Evolutionary conservation across 2,888 invertebrate genomes (phyloP).

Genomic region (Catocala nupta): DNA sequence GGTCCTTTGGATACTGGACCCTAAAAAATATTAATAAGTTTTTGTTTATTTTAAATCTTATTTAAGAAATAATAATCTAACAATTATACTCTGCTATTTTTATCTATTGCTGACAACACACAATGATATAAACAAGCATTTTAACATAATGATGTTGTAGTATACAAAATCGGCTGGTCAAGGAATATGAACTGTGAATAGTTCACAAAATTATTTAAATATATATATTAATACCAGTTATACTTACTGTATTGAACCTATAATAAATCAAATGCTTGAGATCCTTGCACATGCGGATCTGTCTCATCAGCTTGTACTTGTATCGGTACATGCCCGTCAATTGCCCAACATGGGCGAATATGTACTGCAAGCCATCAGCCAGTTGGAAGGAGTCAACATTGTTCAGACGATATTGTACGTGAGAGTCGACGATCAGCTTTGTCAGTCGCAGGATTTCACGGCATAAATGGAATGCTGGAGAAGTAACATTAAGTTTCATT

Average conservation of each 20-base stretch:
- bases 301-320: slow-evolving; percentile 99
- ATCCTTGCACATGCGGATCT: slow-evolving; percentile 99
- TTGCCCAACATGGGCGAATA: slow-evolving; percentile 99
- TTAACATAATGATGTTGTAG: too few species aligned
- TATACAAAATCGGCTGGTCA: too few species aligned
- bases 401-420: slow-evolving; percentile 99
- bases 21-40: slow-evolving; percentile 73
- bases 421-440: slow-evolving; percentile 99
- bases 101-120: too few species aligned
- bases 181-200: too few species aligned
- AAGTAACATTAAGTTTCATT: background rate
- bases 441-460: slow-evolving; percentile 99
- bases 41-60: too few species aligned
- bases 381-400: slow-evolving; percentile 99
- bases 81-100: too few species aligned
- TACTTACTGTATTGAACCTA: slow-evolving; percentile 97
- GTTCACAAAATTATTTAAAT: too few species aligned
- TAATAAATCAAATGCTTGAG: slow-evolving; percentile 99
- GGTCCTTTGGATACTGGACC: slow-evolving; percentile 99
- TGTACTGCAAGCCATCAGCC: slow-evolving; percentile 99
- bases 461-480: slow-evolving; percentile 98
- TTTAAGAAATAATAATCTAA: too few species aligned
- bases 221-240: too few species aligned
- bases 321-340: slow-evolving; percentile 99
- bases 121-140: too few species aligned